phyloP scores from a whole-genome alignment of 1,140 invertebrate genomes.

The Drosophila biarmipes region DNA sequence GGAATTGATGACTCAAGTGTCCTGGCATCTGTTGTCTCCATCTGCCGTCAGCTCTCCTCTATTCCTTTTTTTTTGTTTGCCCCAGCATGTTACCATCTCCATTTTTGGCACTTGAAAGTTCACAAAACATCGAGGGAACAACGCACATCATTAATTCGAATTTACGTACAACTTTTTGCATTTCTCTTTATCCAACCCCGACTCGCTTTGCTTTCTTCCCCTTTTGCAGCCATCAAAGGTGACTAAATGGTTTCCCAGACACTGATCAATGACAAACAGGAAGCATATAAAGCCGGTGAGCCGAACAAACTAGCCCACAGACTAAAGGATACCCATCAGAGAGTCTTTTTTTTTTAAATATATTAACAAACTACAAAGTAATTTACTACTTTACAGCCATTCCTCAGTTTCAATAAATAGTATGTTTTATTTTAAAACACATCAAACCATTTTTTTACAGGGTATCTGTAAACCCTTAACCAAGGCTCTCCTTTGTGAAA shows the following conservation, averaged over 20 bases:
- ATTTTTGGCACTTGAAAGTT: constrained; percentile 15
- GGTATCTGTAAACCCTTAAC: constrained; percentile 17
- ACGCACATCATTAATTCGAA: constrained; percentile 49
- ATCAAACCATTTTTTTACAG: neutral
- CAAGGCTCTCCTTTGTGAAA: constrained; percentile 27
- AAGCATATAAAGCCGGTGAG: constrained; percentile 8
- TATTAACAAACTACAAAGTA: no score
- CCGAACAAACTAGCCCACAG: no score
- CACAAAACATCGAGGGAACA: neutral
- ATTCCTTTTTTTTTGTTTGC: neutral
- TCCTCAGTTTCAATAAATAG: no score
- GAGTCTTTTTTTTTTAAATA: no score
- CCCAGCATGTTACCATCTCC: neutral
- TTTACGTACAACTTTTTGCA: constrained; percentile 35
- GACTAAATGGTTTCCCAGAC: constrained; percentile 26
- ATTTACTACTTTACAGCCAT: no score
- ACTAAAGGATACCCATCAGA: neutral
- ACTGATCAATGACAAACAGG: constrained; percentile 20
- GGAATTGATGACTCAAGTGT: constrained; percentile 48
- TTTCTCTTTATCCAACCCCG: constrained; percentile 3
- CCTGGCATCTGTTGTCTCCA: constrained; percentile 21
- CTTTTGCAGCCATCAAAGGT: constrained; percentile 17
- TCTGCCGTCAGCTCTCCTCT: constrained; percentile 1
- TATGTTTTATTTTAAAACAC: neutral
- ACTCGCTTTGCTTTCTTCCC: constrained; percentile 13